Evolutionary conservation across 1,140 invertebrate genomes (phyloP).

Genomic region (Apis laboriosa): DNA sequence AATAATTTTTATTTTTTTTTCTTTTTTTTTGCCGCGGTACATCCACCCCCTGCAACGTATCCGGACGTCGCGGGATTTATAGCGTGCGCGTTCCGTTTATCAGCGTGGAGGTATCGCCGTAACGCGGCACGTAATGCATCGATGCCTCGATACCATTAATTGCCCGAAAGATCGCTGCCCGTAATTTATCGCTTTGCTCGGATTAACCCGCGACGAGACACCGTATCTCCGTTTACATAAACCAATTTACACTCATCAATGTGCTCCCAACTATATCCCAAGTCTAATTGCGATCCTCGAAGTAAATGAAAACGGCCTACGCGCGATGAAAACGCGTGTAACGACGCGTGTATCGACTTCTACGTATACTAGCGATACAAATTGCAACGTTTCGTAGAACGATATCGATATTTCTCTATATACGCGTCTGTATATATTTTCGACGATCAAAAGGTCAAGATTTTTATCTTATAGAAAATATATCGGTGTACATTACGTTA

Average conservation of each 20-base stretch:
- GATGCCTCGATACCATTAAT: slow-evolving; percentile 39
- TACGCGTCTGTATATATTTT: too few relatives aligned
- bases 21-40: neutral
- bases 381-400: too few relatives aligned
- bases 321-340: too few relatives aligned
- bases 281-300: too few relatives aligned
- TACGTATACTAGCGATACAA: too few relatives aligned
- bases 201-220: slow-evolving; percentile 2
- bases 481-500: too few relatives aligned
- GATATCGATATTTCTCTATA: too few relatives aligned
- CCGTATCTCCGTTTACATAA: neutral
- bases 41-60: neutral
- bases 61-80: neutral
- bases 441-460: too few relatives aligned
- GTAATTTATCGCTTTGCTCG: slow-evolving; percentile 30
- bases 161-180: slow-evolving; percentile 24
- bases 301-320: too few relatives aligned
- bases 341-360: too few relatives aligned
- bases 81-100: slow-evolving; percentile 23
- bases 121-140: slow-evolving; percentile 33
- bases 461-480: too few relatives aligned
- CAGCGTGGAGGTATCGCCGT: slow-evolving; percentile 17
- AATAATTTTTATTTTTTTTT: neutral
- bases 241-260: neutral
- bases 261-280: neutral